phyloP scores from a whole-genome alignment of 2,113 vertebrate species.

The Gobius niger region DNA sequence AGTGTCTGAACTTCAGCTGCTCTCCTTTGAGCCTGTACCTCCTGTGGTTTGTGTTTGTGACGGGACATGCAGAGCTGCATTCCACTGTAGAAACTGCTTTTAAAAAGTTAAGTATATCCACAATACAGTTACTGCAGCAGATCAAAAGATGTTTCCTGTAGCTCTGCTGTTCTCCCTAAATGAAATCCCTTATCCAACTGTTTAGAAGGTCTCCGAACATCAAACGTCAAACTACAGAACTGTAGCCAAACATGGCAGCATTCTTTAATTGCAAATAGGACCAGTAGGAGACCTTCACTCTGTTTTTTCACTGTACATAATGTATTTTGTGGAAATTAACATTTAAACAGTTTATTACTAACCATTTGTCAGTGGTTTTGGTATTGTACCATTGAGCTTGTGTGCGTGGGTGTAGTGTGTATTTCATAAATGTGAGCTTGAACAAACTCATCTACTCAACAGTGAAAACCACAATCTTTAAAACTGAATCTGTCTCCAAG shows the following conservation, averaged over 20 bases:
- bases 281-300: not conserved
- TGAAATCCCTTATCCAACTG: not conserved
- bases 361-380: conserved; percentile 33
- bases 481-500: conserved; percentile 39
- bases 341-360: conserved; percentile 45
- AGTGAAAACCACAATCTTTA: conserved; percentile 44
- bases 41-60: conserved; percentile 13
- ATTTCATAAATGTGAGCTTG: conserved; percentile 68
- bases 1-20: conserved; percentile 27
- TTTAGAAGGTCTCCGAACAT: conserved; percentile 19
- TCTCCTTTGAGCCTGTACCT: conserved; percentile 20
- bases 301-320: conserved; percentile 60
- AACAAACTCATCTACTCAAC: conserved; percentile 63
- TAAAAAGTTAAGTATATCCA: not conserved
- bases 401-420: conserved; percentile 36
- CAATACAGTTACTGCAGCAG: conserved; percentile 5
- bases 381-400: conserved; percentile 30
- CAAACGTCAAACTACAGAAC: conserved; percentile 19
- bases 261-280: conserved; percentile 15
- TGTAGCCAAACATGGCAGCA: conserved; percentile 26
- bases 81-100: conserved; percentile 9
- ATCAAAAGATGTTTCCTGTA: not conserved
- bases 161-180: not conserved
- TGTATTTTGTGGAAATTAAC: conserved; percentile 58
- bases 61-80: conserved; percentile 27